Evolutionary conservation across 2,113 vertebrate species (phyloP).

Genomic region (Phainopepla nitens): DNA sequence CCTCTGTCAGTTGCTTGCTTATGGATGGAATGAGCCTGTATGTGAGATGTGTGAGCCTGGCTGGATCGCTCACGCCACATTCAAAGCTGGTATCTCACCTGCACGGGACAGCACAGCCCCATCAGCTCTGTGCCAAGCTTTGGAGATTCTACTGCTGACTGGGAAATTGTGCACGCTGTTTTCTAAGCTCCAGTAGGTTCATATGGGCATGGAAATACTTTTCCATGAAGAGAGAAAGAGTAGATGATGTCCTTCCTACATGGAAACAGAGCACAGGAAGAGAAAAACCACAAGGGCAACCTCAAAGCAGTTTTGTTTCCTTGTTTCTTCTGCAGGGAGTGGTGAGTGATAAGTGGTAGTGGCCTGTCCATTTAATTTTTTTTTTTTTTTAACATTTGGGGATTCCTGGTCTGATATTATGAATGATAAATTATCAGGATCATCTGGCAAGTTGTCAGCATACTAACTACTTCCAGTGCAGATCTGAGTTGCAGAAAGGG

Average conservation of each 20-base stretch:
- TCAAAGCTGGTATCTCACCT: neutral
- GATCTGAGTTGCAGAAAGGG: neutral
- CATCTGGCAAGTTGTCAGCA: neutral
- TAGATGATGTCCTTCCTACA: neutral
- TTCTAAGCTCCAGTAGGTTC: neutral
- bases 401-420: neutral
- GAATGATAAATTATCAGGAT: neutral
- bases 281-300: neutral
- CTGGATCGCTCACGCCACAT: accelerated
- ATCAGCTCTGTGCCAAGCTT: neutral
- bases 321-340: neutral
- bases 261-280: neutral
- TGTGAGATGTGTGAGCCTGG: accelerated
- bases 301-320: neutral
- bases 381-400: neutral
- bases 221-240: neutral
- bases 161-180: neutral
- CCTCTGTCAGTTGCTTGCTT: neutral
- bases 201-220: neutral
- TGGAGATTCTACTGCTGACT: neutral
- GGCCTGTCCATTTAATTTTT: neutral
- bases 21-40: neutral
- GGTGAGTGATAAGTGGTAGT: neutral
- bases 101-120: neutral
- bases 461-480: neutral